Evolutionary conservation across 2,888 invertebrate genomes (phyloP).

Genomic region (Brenthis ino): DNA sequence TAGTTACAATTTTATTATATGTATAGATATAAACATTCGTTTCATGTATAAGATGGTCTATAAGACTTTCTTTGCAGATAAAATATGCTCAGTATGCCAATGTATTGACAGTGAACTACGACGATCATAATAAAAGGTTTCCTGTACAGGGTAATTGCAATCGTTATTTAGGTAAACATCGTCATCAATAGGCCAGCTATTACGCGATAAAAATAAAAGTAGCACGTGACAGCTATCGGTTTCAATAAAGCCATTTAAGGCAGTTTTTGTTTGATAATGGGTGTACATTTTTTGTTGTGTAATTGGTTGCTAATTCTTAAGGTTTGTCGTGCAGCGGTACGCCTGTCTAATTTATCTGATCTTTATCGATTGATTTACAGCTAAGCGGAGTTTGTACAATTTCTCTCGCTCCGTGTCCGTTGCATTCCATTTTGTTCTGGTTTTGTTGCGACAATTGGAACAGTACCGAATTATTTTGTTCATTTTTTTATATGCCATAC

Average conservation of each 20-base stretch:
- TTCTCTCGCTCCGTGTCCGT: slow-evolving; percentile 44
- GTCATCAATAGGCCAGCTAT: slow-evolving; percentile 37
- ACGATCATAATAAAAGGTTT: slow-evolving; percentile 9
- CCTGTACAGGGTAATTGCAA: slow-evolving; percentile 24
- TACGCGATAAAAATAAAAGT: slow-evolving; percentile 54
- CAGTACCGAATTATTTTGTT: slow-evolving; percentile 29
- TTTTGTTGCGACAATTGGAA: slow-evolving; percentile 39
- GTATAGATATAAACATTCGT: too few species aligned
- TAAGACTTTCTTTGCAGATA: neutral
- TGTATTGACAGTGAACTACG: neutral
- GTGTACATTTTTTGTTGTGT: slow-evolving; percentile 55
- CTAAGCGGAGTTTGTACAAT: slow-evolving; percentile 45
- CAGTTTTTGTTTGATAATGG: slow-evolving; percentile 53
- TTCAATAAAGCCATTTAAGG: slow-evolving; percentile 62
- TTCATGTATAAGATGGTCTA: neutral
- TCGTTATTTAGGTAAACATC: slow-evolving; percentile 46
- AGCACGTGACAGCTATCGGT: slow-evolving; percentile 54
- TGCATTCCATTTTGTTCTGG: slow-evolving; percentile 40
- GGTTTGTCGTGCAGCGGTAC: slow-evolving; percentile 49
- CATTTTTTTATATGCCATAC: slow-evolving; percentile 16
- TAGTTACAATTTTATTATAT: too few species aligned
- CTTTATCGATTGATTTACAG: slow-evolving; percentile 59
- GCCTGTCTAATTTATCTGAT: slow-evolving; percentile 50
- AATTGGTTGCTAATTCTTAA: slow-evolving; percentile 62
- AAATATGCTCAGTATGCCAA: neutral